These are phyloP conservation scores for Botia kubotai DNA, from an alignment of 2,797 vertebrate genomes.

Conservation along the genomic window DNA sequence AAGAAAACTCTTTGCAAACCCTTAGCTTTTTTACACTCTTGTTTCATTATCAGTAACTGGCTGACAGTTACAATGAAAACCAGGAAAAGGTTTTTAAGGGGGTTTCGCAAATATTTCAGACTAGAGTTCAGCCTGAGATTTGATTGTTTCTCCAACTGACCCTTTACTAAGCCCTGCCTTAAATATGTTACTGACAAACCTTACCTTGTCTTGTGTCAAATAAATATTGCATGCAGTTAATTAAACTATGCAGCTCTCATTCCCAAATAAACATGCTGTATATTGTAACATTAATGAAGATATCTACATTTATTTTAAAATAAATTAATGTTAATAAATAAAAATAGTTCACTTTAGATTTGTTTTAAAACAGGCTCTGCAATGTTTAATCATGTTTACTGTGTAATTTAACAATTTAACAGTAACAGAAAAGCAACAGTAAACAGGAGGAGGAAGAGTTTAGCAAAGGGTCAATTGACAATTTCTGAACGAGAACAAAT, in stretches of 20 bases:
- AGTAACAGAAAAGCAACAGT: not conserved
- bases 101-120: not conserved
- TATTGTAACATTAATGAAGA: not conserved
- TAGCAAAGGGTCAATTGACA: not conserved
- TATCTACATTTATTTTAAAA: not conserved
- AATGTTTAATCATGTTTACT: too few species aligned
- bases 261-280: not conserved
- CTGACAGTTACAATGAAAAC: not conserved
- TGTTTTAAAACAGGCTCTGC: too few species aligned
- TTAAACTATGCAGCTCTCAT: not conserved
- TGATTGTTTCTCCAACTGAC: not conserved
- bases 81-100: not conserved
- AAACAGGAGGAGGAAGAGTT: not conserved
- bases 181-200: not conserved
- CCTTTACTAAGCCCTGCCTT: not conserved
- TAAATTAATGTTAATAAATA: not conserved
- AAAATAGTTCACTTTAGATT: not conserved
- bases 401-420: not conserved
- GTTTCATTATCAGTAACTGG: not conserved
- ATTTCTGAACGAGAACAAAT: not conserved
- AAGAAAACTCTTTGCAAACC: conserved; percentile 20
- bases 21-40: too few species aligned
- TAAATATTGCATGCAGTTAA: too few species aligned
- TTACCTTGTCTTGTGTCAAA: not conserved
- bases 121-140: not conserved